These are phyloP conservation scores for Microctenopoma steveboyesi DNA, from an alignment of 2,797 vertebrate species.

Conservation along the genomic window DNA sequence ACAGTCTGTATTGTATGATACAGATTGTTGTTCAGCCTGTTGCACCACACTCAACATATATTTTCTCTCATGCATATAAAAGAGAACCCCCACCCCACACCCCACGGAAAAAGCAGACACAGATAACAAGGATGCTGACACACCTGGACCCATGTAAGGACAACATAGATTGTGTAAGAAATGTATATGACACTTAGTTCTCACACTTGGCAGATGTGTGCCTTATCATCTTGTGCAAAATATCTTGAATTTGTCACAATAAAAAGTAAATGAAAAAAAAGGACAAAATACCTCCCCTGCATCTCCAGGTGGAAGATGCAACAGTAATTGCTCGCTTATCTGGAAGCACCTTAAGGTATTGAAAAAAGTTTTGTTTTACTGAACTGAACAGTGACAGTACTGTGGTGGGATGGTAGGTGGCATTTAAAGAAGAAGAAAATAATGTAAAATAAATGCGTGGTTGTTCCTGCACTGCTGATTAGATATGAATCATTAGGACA, in stretches of 20 bases:
- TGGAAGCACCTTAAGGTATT: not conserved
- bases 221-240: not conserved
- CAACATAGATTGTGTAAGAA: not conserved
- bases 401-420: slow-evolving; percentile 9
- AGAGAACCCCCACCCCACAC: no score
- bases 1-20: not conserved
- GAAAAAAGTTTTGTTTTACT: not conserved
- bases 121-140: not conserved
- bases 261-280: slow-evolving; percentile 1
- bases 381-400: not conserved
- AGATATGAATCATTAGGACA: slow-evolving; percentile 41
- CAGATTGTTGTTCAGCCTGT: not conserved
- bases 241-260: slow-evolving; percentile 10
- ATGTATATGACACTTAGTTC: not conserved
- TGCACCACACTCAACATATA: not conserved
- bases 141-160: not conserved
- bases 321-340: not conserved
- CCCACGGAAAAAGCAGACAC: not conserved
- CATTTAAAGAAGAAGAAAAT: slow-evolving; percentile 21
- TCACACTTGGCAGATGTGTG: not conserved
- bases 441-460: not conserved
- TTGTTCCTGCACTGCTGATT: slow-evolving; percentile 19
- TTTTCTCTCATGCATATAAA: not conserved
- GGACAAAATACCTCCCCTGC: not conserved
- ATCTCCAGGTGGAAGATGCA: slow-evolving; percentile 8